Evolutionary conservation across 2,113 vertebrate species (phyloP).

Genomic region (Enhydra lutris): DNA sequence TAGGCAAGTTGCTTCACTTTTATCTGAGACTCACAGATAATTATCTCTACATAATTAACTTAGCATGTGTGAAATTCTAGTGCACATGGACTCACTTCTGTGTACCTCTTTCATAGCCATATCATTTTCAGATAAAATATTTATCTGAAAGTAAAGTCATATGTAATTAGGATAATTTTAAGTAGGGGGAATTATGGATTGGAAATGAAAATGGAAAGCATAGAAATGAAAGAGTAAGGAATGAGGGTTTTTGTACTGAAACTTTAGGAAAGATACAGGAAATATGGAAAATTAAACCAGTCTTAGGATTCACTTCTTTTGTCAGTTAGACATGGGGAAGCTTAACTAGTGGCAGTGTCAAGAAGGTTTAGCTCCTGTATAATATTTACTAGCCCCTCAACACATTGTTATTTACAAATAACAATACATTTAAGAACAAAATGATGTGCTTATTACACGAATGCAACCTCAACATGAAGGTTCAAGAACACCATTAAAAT

Average conservation of each 20-base stretch:
- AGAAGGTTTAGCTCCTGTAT: neutral
- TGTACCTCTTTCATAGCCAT: neutral
- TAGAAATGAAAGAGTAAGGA: neutral
- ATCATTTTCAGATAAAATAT: neutral
- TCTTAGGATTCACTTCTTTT: neutral
- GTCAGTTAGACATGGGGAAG: neutral
- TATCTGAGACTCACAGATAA: neutral
- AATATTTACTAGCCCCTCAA: neutral
- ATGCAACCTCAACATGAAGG: neutral
- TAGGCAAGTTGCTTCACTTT: neutral
- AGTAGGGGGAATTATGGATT: neutral
- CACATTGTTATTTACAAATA: neutral
- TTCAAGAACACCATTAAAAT: neutral
- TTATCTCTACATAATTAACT: neutral
- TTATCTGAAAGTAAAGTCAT: neutral
- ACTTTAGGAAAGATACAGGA: neutral
- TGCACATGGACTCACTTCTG: neutral
- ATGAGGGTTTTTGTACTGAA: neutral
- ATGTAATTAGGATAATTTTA: neutral
- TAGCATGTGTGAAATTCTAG: neutral
- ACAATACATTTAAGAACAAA: neutral
- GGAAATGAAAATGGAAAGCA: neutral
- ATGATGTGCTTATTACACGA: neutral
- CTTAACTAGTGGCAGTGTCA: neutral
- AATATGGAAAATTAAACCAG: neutral